A percentile compares a stretch with the other conserved stretches of the same genome.
Evolutionary conservation across 2,797 vertebrate species (phyloP).

Genomic region (Phyllotis vaccarum): DNA sequence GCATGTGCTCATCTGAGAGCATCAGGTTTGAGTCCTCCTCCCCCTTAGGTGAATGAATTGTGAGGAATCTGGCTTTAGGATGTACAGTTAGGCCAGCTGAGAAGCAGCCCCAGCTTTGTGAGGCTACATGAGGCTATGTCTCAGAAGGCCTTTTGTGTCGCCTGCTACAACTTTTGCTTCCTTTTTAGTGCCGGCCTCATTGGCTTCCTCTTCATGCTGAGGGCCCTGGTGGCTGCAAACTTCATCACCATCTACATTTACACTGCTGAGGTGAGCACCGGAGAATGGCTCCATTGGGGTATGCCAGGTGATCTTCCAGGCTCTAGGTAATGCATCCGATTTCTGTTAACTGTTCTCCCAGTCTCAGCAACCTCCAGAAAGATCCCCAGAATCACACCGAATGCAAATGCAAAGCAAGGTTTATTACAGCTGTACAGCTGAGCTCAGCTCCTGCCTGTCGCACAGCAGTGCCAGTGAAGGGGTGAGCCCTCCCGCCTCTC

Average conservation of each 20-base stretch:
- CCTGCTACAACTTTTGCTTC: rapidly evolving
- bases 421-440: too few relatives aligned
- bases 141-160: rapidly evolving
- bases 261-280: conserved; percentile 94
- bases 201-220: conserved; percentile 93
- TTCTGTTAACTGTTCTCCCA: neutral
- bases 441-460: too few relatives aligned
- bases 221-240: conserved; percentile 95
- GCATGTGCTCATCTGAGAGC: neutral
- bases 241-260: conserved; percentile 98
- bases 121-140: too few relatives aligned
- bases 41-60: neutral
- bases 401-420: too few relatives aligned
- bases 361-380: too few relatives aligned
- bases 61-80: neutral
- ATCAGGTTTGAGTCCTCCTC: neutral
- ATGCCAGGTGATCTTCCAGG: rapidly evolving
- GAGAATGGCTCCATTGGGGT: neutral
- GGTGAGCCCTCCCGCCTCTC: too few relatives aligned
- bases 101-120: neutral
- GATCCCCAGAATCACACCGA: too few relatives aligned
- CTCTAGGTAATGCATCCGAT: neutral
- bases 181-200: conserved; percentile 90
- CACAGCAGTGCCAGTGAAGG: too few relatives aligned
- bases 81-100: neutral